Base-by-base conservation (phyloP, 2,888 invertebrate species). In the Macrosoma leucophasiata region DNA sequence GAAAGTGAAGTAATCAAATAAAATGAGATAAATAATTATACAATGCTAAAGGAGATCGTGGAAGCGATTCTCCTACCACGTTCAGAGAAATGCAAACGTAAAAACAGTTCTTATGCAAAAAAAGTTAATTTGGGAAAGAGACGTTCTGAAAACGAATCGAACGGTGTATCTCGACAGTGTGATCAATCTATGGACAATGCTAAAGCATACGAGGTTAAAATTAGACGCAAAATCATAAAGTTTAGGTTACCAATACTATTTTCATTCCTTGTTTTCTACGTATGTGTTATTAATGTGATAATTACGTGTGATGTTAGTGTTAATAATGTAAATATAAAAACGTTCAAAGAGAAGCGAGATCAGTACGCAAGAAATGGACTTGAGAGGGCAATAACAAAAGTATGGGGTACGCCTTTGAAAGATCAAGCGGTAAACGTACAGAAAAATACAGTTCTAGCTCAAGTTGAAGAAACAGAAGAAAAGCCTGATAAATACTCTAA, bases 241-340 rank as follows among this genome's bases (percentile, higher is more conserved):
- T 19, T 41, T 39, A 58, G 52, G 47, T 41, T 63, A 45, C 56
- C 76, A 47, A 42, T 52, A 32, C 48, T 74, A 52, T 48, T 71
- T 42, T 62, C 68, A 67, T 65, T 79, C 61, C 62, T 81, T 36
- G 45, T 78, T 49, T 68, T 74, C 43, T 75, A 76, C 61, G 11
- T 76, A 43, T 79, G 71, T 73, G 56, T 78, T 63, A 52, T 74
- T 55, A 79, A 82, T 78, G 78, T 82, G 74, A 78, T 82, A 79
- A 67, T 68, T 63, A 61, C 55, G 68, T 82, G 82, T 78, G 77
- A 81, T 77, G 77, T 63, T 73, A 81, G 71, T 69, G 61, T 73
- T 59, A 81, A 62, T 66, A 55, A 65, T 62, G 54, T 71, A 61
- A 67, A 71, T 68, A 62, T 52, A 42, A 63, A 63, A 51, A 52